phyloP scores from a whole-genome alignment of 2,113 vertebrate species.

The Petromus typicus region DNA sequence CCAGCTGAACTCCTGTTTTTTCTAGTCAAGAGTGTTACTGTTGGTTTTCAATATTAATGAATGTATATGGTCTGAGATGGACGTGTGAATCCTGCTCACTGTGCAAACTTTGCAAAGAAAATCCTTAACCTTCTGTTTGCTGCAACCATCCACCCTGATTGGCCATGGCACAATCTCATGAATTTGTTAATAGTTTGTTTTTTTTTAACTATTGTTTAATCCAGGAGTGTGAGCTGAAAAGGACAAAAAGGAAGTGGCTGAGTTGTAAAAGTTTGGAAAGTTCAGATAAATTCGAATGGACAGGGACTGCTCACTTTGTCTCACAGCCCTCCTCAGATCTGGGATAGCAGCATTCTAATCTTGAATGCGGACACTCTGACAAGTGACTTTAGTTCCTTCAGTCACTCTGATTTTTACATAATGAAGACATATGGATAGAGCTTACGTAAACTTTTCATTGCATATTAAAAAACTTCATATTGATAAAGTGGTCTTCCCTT shows the following conservation, averaged over 20 bases:
- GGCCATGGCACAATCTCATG: background rate
- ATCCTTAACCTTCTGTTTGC: background rate
- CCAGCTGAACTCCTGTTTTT: background rate
- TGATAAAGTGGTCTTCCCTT: constrained; percentile 27
- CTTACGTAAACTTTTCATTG: constrained; percentile 13
- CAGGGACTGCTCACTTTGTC: constrained; percentile 17
- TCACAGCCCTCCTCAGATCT: background rate
- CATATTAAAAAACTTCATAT: constrained; percentile 25
- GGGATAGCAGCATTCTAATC: background rate
- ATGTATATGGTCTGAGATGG: background rate
- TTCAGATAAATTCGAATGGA: background rate
- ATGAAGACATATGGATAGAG: constrained; percentile 62
- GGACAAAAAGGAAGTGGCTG: background rate
- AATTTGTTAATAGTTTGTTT: constrained; percentile 5
- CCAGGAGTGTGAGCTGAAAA: background rate
- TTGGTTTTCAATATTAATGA: constrained; percentile 25
- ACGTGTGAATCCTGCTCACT: background rate
- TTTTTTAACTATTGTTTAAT: constrained; percentile 34
- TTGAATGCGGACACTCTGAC: constrained; percentile 35
- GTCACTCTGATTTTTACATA: constrained; percentile 60
- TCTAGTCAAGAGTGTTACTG: background rate
- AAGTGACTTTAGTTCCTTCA: constrained; percentile 8
- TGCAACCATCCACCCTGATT: background rate
- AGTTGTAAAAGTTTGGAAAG: background rate
- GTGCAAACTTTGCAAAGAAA: background rate